Evolutionary conservation across 2,797 vertebrate genomes (phyloP).

Genomic region (Pangasius macronema): DNA sequence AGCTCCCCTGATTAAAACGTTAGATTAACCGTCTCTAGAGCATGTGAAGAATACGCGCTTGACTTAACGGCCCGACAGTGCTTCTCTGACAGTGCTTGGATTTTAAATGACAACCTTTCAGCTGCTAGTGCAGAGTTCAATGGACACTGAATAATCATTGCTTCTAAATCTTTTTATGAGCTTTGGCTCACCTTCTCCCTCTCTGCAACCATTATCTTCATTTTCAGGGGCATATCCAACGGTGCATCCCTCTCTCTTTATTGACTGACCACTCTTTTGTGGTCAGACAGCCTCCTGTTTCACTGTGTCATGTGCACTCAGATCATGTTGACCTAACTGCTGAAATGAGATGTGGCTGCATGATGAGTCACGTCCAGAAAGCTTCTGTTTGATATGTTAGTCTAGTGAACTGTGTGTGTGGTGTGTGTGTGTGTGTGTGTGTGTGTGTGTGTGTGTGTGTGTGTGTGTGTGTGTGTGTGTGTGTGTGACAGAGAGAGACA

Average conservation of each 20-base stretch:
- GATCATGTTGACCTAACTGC: conserved; percentile 57
- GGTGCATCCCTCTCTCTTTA: neutral
- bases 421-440: neutral
- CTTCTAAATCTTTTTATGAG: neutral
- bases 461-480: neutral
- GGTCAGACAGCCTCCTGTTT: conserved; percentile 25
- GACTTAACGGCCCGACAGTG: neutral
- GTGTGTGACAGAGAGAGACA: neutral
- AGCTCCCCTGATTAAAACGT: neutral
- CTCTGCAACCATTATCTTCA: neutral
- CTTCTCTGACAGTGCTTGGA: neutral
- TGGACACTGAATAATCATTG: neutral
- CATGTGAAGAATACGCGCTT: neutral
- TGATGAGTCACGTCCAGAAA: conserved; percentile 37
- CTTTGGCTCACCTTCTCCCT: neutral
- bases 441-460: neutral
- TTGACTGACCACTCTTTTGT: conserved; percentile 9
- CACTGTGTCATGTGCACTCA: conserved; percentile 27
- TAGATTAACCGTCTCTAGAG: neutral
- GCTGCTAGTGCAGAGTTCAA: neutral
- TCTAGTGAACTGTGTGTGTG: neutral
- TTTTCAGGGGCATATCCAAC: neutral
- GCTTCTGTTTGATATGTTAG: conserved; percentile 30
- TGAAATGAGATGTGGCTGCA: conserved; percentile 55
- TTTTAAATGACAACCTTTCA: neutral